Conservation (phyloP, 2,797 vertebrate genomes). For the Anabas testudineus region DNA sequence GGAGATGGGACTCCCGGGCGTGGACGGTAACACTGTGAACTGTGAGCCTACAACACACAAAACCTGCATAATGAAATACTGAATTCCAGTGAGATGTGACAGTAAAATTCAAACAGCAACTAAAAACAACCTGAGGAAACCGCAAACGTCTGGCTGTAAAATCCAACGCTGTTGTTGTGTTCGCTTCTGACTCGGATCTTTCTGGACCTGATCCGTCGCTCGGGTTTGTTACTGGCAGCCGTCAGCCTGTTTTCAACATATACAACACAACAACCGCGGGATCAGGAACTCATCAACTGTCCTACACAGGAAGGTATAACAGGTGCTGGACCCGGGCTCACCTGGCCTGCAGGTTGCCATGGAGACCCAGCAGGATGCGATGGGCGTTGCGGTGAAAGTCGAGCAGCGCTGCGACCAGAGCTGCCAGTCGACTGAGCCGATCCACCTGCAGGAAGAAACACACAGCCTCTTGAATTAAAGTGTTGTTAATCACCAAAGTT, state of each 20-base stretch:
- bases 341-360: constrained; percentile 87
- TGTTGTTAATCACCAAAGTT: too few relatives aligned
- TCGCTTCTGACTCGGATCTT: constrained; percentile 73
- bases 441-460: constrained; percentile 81
- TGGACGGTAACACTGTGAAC: constrained; percentile 21
- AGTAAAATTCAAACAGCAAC: background rate
- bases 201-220: constrained; percentile 83
- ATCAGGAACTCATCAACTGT: too few relatives aligned
- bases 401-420: constrained; percentile 87
- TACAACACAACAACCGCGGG: background rate
- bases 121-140: constrained; percentile 67
- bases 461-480: too few relatives aligned
- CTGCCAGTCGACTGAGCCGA: constrained; percentile 86
- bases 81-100: background rate
- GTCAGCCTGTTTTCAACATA: constrained; percentile 80
- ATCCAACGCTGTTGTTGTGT: constrained; percentile 80
- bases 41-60: constrained; percentile 16
- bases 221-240: constrained; percentile 83
- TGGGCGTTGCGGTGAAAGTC: constrained; percentile 89
- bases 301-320: too few relatives aligned
- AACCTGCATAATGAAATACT: too few relatives aligned
- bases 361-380: constrained; percentile 88
- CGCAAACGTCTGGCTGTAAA: constrained; percentile 76
- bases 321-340: constrained; percentile 41
- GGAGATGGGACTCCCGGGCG: constrained; percentile 35